Conservation (phyloP, 2,888 invertebrate species). For the Drosophila conformis region DNA sequence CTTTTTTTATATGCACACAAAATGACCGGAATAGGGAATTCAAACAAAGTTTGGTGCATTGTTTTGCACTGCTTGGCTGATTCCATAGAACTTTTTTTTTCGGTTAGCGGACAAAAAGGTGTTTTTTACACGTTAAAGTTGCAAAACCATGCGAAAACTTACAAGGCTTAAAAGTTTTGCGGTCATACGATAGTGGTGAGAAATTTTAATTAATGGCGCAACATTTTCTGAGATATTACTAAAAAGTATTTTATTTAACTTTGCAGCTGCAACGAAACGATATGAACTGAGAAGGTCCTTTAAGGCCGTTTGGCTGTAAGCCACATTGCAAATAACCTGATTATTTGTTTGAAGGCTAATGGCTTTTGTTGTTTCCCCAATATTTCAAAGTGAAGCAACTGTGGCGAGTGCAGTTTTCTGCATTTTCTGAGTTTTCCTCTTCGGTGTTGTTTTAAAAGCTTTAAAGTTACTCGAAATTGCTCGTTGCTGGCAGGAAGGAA, state of each 20-base stretch:
- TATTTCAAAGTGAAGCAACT: slow-evolving; percentile 9
- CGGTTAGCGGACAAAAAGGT: slow-evolving; percentile 18
- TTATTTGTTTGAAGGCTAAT: slow-evolving; percentile 26
- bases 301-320: slow-evolving; percentile 9
- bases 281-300: slow-evolving; percentile 6
- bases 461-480: slow-evolving; percentile 38
- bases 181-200: slow-evolving; percentile 7
- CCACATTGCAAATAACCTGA: slow-evolving; percentile 16
- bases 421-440: slow-evolving; percentile 19
- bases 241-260: slow-evolving; percentile 8
- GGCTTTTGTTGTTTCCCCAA: slow-evolving; percentile 3
- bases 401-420: slow-evolving; percentile 26
- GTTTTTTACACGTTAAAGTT: background rate
- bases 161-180: slow-evolving; percentile 27
- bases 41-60: slow-evolving; percentile 12
- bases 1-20: background rate
- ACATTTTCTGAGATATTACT: slow-evolving; percentile 13
- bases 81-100: slow-evolving; percentile 2
- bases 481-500: slow-evolving; percentile 12
- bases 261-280: slow-evolving; percentile 29
- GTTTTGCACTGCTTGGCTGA: slow-evolving; percentile 18
- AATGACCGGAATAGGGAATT: background rate
- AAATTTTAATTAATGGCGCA: slow-evolving; percentile 50
- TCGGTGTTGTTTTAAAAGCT: slow-evolving; percentile 30
- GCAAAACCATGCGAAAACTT: slow-evolving; percentile 28